A percentile compares a stretch with the other conserved stretches of the same genome.
Conservation (phyloP, 2,797 vertebrate genomes). For the Erethizon dorsatum region DNA sequence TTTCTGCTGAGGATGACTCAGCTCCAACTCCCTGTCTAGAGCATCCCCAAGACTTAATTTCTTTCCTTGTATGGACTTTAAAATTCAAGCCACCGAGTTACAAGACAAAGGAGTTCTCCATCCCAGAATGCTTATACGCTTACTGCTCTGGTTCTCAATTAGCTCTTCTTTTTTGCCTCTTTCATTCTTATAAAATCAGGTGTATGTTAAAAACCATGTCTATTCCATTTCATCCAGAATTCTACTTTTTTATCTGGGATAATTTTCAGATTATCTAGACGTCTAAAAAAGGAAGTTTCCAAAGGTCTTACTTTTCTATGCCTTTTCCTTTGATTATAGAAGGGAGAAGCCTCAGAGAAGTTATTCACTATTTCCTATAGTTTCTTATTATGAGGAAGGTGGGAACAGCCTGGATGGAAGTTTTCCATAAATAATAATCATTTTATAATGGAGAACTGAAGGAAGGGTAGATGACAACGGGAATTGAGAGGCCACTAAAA, state of each 20-base stretch:
- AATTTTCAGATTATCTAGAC: neutral
- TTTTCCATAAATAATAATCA: constrained; percentile 45
- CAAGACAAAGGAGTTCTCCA: neutral
- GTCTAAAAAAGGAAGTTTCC: neutral
- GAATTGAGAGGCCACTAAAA: neutral
- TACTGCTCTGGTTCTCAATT: neutral
- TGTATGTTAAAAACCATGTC: neutral
- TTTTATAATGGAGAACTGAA: constrained; percentile 6
- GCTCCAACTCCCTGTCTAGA: neutral
- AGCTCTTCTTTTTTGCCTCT: neutral
- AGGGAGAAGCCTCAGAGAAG: constrained; percentile 9
- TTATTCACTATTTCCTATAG: constrained; percentile 3
- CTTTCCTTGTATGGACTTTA: constrained; percentile 28
- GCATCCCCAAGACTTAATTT: neutral
- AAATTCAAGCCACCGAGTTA: neutral
- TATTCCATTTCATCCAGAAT: constrained; percentile 17
- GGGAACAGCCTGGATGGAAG: neutral
- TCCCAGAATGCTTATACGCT: neutral
- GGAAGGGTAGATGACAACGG: neutral
- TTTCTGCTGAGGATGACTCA: neutral
- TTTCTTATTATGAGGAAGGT: neutral
- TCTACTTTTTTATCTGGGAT: neutral
- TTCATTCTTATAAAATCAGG: constrained; percentile 14
- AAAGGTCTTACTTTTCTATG: neutral
- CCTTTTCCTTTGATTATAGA: constrained; percentile 50